Base-by-base conservation (phyloP, 2,797 vertebrate species). In the Prunella strophiata region DNA sequence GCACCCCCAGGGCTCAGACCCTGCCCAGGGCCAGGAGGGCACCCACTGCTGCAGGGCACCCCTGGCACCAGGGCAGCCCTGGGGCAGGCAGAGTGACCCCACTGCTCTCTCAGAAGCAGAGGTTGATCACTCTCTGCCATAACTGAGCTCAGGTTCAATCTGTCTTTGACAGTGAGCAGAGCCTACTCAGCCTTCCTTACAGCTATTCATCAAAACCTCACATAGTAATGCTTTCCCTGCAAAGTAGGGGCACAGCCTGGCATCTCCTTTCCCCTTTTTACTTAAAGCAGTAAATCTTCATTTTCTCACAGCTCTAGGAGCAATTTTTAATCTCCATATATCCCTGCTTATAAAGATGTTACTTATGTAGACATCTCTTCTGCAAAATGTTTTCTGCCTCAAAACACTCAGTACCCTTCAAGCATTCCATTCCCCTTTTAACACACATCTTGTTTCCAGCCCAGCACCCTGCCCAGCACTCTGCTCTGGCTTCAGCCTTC, bases 51-150 rank as follows among this genome's bases (percentile, higher is more conserved):
- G 36, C 3, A 0, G 57, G 40, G 29, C 36, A 61, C 11, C 17
- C 70, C 0, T 1, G 62, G 36, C n/a, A 34, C 5, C 62, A 8
- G 4, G 0, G 50, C 7, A 26, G 22, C 19, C 4, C 57, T 17
- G 58, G 7, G 7, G 27, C 3, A 3, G n/a, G 20, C 67, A 51
- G 4, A 58, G 27, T 6, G 43, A 40, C 29, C 38, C 1, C 0
- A 1, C 62, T 78, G 73, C 19, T 50, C 32, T 30, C 26, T 30
- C 9, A 2, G 63, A n/a, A 58, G 32, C 54, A 47, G 43, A 38
- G 74, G 9, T 4, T 2, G 2, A 27, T 45, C 16, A 0, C 7
- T 10, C 27, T 79, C 25, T 89, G 78, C 38, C 4, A 0, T 10
- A 22, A 59, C 25, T 0, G 4, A 88, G 50, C 72, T 77, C 85